Evolutionary conservation across 2,888 invertebrate genomes (phyloP).

Genomic region (Psylliodes chrysocephalus): DNA sequence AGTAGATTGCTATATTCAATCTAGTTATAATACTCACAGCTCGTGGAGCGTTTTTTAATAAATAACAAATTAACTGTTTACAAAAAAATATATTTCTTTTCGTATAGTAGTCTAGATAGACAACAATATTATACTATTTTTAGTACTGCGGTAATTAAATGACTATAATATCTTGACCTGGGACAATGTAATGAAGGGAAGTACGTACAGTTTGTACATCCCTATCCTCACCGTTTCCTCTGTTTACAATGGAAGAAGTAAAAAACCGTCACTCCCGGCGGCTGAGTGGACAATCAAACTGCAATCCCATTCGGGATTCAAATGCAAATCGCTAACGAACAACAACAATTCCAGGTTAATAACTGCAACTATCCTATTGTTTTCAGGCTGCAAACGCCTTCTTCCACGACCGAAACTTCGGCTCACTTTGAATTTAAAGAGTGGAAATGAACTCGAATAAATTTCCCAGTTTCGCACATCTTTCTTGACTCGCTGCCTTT

Average conservation of each 20-base stretch:
- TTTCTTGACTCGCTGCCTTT: slow-evolving; percentile 49
- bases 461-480: slow-evolving; percentile 50
- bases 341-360: slow-evolving; percentile 44
- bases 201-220: background rate
- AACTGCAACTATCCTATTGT: slow-evolving; percentile 48
- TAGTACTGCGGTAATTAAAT: no score
- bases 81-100: no score
- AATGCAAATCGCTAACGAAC: slow-evolving; percentile 44
- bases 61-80: no score
- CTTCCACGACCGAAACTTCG: slow-evolving; percentile 40
- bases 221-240: background rate
- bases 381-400: slow-evolving; percentile 44
- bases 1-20: no score
- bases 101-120: no score
- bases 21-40: no score
- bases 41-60: no score
- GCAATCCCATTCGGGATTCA: slow-evolving; percentile 32
- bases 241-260: background rate
- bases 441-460: slow-evolving; percentile 52
- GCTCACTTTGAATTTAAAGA: slow-evolving; percentile 49
- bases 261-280: background rate
- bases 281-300: slow-evolving; percentile 17
- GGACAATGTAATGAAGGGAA: no score
- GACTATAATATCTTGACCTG: no score
- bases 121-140: no score